Conservation (phyloP, 2,113 vertebrate genomes). For the Nerophis lumbriciformis region DNA sequence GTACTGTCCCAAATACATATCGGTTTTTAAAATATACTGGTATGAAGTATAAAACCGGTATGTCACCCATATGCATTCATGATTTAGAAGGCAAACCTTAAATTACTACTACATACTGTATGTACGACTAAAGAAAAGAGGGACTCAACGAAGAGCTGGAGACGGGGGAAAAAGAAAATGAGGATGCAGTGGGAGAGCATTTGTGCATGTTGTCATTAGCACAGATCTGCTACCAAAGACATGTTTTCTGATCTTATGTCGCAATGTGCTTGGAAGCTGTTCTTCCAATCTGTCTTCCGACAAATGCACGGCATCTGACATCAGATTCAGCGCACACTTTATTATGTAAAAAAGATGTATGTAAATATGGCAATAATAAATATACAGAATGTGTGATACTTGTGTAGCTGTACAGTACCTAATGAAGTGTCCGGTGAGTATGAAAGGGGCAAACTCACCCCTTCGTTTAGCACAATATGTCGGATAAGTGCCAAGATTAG, state of each 20-base stretch:
- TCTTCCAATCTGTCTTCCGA: slow-evolving; percentile 46
- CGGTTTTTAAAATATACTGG: too few relatives aligned
- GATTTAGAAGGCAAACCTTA: neutral
- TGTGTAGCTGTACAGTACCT: neutral
- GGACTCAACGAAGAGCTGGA: slow-evolving; percentile 4
- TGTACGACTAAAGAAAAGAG: neutral
- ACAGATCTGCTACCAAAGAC: slow-evolving; percentile 35
- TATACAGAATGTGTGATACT: too few relatives aligned
- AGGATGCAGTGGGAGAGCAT: slow-evolving; percentile 26
- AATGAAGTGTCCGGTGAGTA: neutral
- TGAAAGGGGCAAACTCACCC: slow-evolving; percentile 68
- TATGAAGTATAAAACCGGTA: too few relatives aligned
- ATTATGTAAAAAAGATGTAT: too few relatives aligned
- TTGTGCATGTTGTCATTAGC: slow-evolving; percentile 49
- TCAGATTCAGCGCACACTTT: neutral
- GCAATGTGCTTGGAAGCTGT: slow-evolving; percentile 27
- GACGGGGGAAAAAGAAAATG: neutral
- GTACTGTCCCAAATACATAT: too few relatives aligned
- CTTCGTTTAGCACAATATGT: slow-evolving; percentile 85
- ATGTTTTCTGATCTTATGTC: slow-evolving; percentile 42
- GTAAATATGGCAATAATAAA: too few relatives aligned
- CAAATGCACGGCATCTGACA: neutral
- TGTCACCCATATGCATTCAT: neutral
- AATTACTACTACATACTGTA: neutral
- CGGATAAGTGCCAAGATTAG: slow-evolving; percentile 86